These are phyloP conservation scores for Stegophylla sp. DNA, from an alignment of 2,888 invertebrate species.

Conservation along the genomic window DNA sequence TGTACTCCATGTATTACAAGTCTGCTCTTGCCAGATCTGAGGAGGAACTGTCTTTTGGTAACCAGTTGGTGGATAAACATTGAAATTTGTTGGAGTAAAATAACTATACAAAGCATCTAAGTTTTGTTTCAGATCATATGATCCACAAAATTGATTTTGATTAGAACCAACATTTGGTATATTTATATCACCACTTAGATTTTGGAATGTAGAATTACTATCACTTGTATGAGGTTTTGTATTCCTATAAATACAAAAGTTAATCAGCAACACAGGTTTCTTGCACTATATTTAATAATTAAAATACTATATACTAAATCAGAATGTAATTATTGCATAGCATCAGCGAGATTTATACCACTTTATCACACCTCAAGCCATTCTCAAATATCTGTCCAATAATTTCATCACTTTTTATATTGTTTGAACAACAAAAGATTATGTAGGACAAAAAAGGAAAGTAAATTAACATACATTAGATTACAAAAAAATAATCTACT, in stretches of 20 bases:
- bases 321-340: conserved; percentile 48
- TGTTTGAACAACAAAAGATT: conserved; percentile 43
- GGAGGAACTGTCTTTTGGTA: conserved; percentile 52
- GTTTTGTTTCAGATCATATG: conserved; percentile 44
- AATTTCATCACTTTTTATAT: conserved; percentile 60
- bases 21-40: conserved; percentile 29
- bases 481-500: background rate
- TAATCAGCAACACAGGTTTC: conserved; percentile 18
- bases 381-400: conserved; percentile 61
- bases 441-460: conserved; percentile 21
- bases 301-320: conserved; percentile 42
- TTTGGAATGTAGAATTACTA: conserved; percentile 53
- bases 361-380: conserved; percentile 57
- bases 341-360: conserved; percentile 52
- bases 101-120: conserved; percentile 36
- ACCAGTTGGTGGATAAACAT: conserved; percentile 33
- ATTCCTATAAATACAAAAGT: conserved; percentile 48
- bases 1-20: conserved; percentile 21
- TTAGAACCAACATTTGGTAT: conserved; percentile 9
- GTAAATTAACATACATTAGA: conserved; percentile 24
- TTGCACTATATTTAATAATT: conserved; percentile 27
- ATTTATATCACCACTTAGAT: conserved; percentile 10
- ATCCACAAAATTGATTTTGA: conserved; percentile 42
- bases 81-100: conserved; percentile 22
- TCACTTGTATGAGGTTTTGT: conserved; percentile 25